Base-by-base conservation (phyloP, 2,113 vertebrate genomes). In the Prietella phreatophila region DNA sequence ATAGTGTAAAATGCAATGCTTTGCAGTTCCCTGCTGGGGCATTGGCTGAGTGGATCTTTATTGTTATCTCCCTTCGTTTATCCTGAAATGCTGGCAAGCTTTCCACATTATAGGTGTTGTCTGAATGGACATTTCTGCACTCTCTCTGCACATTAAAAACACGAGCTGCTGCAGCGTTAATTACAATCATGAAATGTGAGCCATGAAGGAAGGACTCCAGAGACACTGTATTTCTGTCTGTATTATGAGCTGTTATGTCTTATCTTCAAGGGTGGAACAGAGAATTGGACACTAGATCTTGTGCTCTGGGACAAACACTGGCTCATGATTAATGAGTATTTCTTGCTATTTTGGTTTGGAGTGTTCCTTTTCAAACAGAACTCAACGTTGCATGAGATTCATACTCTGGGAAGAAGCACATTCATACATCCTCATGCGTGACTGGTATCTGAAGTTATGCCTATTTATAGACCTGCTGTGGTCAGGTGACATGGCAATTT, bases 41-140 rank as follows among this genome's bases (percentile, higher is more conserved):
- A 67, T 53, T 73, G 33, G 63, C 53, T 86, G 36, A 50, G 55
- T 50, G 14, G 71, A 33, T 88, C 87, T 82, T 83, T 30, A 25
- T 71, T 47, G 71, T 47, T 76, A 71, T 90, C 86, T 83, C 39
- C 76, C 79, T 53, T 39, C 7, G 85, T 87, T 86, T 89, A 84
- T 56, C 50, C 63, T 30, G 33, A 75, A 90, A 30, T 33, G 10
- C 73, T 81, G 11, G n/a, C 80, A 91, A 83, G 78, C 55, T 47
- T 82, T 86, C 60, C 58, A 88, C 53, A 36, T 90, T 90, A 83
- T 47, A 67, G n/a, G 69, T 33, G 50, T 7, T 71, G 39, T 84
- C 65, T 89, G 82, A 89, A 91, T 90, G 65, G 81, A 87, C 50
- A 81, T 84, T 84, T 75, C 65, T 79, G 76, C 50, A 65, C n/a